Evolutionary conservation across 2,797 vertebrate species (phyloP), one percentile per base, ranked within the genome.

Genomic region (Melopsittacus undulatus): DNA sequence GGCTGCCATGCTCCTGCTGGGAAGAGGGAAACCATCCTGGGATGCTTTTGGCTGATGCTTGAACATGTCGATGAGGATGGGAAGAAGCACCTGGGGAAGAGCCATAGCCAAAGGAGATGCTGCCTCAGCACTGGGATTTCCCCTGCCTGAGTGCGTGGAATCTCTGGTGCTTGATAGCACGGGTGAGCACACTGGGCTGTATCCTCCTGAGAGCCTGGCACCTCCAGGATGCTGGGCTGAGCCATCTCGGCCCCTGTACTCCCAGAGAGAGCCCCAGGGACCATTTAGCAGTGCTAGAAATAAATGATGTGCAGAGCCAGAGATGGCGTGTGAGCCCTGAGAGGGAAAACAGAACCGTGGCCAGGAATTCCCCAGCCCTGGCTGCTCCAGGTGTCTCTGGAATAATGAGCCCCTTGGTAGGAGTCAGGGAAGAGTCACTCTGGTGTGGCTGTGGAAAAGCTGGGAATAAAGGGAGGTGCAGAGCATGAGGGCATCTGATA

Each of bases 381-480:
- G 27, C 23, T 45, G 82, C 82, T 89, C 74, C 59, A 43, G 82
- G 48, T 76, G 85, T 8, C 17, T 38, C 75, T 7, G 49, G 42
- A 85, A 62, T 93, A 93, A 94, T 0, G 3, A 95, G 43, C 45
- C 82, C 85, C 57, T 40, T 4, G 57, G 66, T 21, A 40, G 87
- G 62, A 78, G 36, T 5, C 0, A 0, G 40, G 38, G 18, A 34
- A 23, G 20, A 59, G 43, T 30, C 0, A 0, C 34, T 43, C 21
- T 0, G 0, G 9, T 4, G 2, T 0, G 1, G 26, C 23, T 0
- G 0, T 4, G 42, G 79, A 16, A 56, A 82, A 42, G 40, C 34
- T 0, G 6, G 69, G 18, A 42, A n/a, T 7, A 12, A 68, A 51
- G 9, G 18, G 54, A 46, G 30, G 23, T 1, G 13, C 20, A 10